A percentile compares a stretch with the other conserved stretches of the same genome.
These are phyloP conservation scores for Leucoraja erinaceus DNA, from an alignment of 2,113 vertebrate species.

Conservation along the genomic window DNA sequence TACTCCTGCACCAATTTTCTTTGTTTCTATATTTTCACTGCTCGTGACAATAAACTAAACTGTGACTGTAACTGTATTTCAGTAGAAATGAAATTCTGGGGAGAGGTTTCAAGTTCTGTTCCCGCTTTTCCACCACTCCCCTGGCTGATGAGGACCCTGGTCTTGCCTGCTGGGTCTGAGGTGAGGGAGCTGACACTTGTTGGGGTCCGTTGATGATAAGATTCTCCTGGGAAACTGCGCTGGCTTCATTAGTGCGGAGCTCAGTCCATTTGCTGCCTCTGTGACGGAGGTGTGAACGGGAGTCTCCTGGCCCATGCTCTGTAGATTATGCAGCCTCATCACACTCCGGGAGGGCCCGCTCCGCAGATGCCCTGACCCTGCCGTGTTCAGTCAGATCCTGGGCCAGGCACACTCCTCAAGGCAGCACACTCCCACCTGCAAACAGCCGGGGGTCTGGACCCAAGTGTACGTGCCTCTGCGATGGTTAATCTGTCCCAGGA, in stretches of 20 bases:
- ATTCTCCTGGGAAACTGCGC: neutral
- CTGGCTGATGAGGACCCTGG: neutral
- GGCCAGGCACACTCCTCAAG: slow-evolving; percentile 15
- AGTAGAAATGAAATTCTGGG: neutral
- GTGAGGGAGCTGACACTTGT: neutral
- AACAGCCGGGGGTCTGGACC: neutral
- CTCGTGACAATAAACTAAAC: too few relatives aligned
- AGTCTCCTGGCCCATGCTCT: neutral
- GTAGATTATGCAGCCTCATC: neutral
- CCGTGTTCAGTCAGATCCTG: neutral
- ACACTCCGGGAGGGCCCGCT: neutral
- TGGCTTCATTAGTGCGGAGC: neutral
- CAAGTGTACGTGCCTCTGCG: neutral
- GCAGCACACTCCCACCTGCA: neutral
- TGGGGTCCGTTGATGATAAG: too few relatives aligned
- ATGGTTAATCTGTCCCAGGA: neutral
- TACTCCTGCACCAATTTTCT: too few relatives aligned
- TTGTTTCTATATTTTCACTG: too few relatives aligned
- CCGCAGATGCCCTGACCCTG: neutral
- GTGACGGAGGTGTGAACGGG: neutral
- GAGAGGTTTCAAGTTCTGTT: too few relatives aligned
- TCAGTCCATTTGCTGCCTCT: slow-evolving; percentile 12
- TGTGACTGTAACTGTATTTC: neutral
- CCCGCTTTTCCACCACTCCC: neutral
- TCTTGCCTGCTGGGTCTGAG: neutral